phyloP scores from a whole-genome alignment of 2,113 vertebrate species.

The Chlorodrepanis virens region DNA sequence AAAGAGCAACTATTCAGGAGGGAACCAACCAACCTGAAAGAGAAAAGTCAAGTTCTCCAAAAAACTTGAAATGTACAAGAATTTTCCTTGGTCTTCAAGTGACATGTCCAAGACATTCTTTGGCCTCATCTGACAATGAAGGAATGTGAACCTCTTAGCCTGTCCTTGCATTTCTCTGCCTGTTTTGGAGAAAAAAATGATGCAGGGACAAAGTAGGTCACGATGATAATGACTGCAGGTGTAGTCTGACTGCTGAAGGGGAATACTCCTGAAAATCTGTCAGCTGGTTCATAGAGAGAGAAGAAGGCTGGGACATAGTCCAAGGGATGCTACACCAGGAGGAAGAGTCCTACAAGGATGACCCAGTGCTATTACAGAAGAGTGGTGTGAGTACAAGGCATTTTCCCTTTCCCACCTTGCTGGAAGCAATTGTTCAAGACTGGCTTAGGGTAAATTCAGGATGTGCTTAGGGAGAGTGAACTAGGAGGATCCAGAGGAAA shows the following conservation, averaged over 20 bases:
- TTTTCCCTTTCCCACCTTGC: background rate
- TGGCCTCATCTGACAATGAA: background rate
- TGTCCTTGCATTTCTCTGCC: background rate
- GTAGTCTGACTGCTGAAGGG: background rate
- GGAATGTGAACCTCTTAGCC: background rate
- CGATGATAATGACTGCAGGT: rapidly evolving
- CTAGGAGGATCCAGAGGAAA: background rate
- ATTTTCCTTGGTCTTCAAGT: background rate
- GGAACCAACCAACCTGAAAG: background rate
- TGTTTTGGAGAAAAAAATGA: background rate
- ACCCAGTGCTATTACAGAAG: background rate
- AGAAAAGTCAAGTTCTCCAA: background rate
- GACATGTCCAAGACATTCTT: background rate
- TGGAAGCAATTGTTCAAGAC: background rate
- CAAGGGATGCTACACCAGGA: background rate
- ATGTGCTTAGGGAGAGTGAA: background rate
- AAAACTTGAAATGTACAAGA: background rate
- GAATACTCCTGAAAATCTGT: background rate
- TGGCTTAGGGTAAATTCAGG: background rate
- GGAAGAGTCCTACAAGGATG: background rate
- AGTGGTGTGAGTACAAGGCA: background rate
- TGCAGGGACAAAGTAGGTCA: background rate
- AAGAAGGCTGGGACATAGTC: background rate
- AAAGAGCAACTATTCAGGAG: background rate
- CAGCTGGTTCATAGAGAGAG: background rate